A percentile compares a stretch with the other conserved stretches of the same genome.
Evolutionary conservation across 2,888 invertebrate genomes (phyloP).

Genomic region (Alitta virens): DNA sequence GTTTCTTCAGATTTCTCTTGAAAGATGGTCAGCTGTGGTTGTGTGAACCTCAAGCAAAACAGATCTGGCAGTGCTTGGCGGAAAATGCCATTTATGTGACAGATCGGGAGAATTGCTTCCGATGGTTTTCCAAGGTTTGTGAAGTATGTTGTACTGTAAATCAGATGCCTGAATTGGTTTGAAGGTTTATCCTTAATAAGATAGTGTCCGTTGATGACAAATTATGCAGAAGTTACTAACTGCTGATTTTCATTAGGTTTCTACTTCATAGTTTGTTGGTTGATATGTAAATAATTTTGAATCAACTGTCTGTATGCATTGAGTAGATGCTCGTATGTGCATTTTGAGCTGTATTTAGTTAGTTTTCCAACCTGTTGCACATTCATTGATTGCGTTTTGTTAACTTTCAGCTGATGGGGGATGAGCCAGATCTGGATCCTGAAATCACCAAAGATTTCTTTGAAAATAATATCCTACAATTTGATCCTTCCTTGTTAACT

Average conservation of each 20-base stretch:
- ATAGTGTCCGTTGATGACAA: no score
- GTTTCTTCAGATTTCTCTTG: slow-evolving; percentile 46
- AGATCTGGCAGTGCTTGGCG: slow-evolving; percentile 89
- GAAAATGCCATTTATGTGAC: slow-evolving; percentile 87
- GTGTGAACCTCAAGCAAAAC: slow-evolving; percentile 91
- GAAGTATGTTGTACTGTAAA: neutral
- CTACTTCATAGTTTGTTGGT: no score
- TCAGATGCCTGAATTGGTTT: no score
- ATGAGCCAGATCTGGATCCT: slow-evolving; percentile 94
- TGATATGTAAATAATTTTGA: no score
- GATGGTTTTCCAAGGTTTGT: slow-evolving; percentile 86
- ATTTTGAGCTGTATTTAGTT: no score
- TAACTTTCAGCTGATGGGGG: slow-evolving; percentile 59
- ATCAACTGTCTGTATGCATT: no score
- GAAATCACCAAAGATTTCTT: slow-evolving; percentile 95
- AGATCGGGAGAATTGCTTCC: slow-evolving; percentile 94
- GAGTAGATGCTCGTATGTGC: no score
- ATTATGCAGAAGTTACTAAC: no score
- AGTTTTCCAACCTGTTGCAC: no score
- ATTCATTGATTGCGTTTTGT: no score
- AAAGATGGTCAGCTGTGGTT: slow-evolving; percentile 93
- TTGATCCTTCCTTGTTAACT: slow-evolving; percentile 86
- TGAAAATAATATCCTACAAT: slow-evolving; percentile 86
- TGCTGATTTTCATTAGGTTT: no score
- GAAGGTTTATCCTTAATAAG: no score